Evolutionary conservation across 1,140 invertebrate genomes (phyloP), one percentile per base, ranked within the genome.

Genomic region (Anoplophora glabripennis): DNA sequence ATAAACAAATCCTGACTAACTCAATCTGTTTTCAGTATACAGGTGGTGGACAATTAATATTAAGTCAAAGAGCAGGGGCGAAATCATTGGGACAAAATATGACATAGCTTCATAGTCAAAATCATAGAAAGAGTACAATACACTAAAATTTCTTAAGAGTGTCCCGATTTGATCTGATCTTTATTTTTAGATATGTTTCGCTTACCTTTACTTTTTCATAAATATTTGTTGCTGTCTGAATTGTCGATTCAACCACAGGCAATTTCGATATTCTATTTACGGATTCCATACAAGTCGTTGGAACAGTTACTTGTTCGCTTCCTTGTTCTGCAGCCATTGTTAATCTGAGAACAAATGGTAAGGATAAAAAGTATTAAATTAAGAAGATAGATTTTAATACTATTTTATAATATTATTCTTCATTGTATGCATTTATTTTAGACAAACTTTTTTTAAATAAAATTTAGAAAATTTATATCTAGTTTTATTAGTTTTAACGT

Each of bases 181-280:
- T n/a, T n/a, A n/a, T 42, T 61, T 35, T 9, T 37, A 0, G 49
- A 48, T 53, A 0, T 38, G 10, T 12, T 49, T 42, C 7, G 51
- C 45, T 67, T 75, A 83, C 81, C 77, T 83, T 84, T 17, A 83
- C 78, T 72, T 72, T 83, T 33, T 70, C 75, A 56, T 84, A 84
- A 52, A 83, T 74, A 62, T 69, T 78, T 7, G 73, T 75, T 60
- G 79, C 80, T 4, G 80, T 78, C 45, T 79, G 65, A 45, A 81
- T 77, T 14, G 80, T 69, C 18, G 77, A 76, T 66, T 83, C 81
- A 9, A 84, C 76, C 7, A 82, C 77, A 0, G 82, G 82, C n/a
- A 83, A 61, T 61, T 75, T 81, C 3, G 78, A 72, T 28, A 84
- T 77, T 49, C 80, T 76, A 4, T 75, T 70, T 0, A 83, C 77